phyloP scores from a whole-genome alignment of 1,140 invertebrate species.

The Drosophila persimilis region DNA sequence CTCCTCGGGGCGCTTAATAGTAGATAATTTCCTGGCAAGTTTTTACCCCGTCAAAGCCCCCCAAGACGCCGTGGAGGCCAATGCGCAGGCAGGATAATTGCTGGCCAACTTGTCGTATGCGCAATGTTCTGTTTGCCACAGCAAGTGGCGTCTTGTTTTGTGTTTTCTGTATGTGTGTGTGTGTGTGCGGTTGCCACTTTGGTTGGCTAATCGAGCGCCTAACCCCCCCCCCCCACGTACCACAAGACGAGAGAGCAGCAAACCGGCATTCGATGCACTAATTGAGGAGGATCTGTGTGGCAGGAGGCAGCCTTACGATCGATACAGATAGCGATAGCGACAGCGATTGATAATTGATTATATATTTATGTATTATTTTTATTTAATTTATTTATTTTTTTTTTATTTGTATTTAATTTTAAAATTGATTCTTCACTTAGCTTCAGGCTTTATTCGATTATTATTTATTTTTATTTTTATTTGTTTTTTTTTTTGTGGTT shows the following conservation, averaged over 20 bases:
- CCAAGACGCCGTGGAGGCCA: conserved; percentile 54
- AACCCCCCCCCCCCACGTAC: conserved; percentile 63
- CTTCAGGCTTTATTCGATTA: background rate
- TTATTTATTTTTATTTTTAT: conserved; percentile 13
- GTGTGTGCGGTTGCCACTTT: conserved; percentile 41
- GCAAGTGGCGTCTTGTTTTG: conserved; percentile 34
- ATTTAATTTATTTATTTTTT: conserved; percentile 12
- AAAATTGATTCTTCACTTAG: conserved; percentile 22
- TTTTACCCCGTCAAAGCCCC: conserved; percentile 59
- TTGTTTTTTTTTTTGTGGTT: conserved; percentile 20
- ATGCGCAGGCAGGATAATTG: conserved; percentile 63
- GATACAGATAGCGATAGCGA: conserved; percentile 14
- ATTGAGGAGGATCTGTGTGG: conserved; percentile 50
- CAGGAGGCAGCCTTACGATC: conserved; percentile 23
- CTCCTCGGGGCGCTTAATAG: conserved; percentile 45
- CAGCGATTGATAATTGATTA: conserved; percentile 39
- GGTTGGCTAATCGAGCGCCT: conserved; percentile 72
- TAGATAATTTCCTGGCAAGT: conserved; percentile 77
- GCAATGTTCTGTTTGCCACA: conserved; percentile 48
- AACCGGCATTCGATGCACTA: conserved; percentile 25
- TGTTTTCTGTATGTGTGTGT: conserved; percentile 9
- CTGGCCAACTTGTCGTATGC: conserved; percentile 69
- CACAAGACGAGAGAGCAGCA: conserved; percentile 57
- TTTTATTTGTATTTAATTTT: conserved; percentile 29
- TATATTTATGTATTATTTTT: conserved; percentile 18